Base-by-base conservation (phyloP, 1,140 invertebrate genomes). In the Vanessa atalanta region DNA sequence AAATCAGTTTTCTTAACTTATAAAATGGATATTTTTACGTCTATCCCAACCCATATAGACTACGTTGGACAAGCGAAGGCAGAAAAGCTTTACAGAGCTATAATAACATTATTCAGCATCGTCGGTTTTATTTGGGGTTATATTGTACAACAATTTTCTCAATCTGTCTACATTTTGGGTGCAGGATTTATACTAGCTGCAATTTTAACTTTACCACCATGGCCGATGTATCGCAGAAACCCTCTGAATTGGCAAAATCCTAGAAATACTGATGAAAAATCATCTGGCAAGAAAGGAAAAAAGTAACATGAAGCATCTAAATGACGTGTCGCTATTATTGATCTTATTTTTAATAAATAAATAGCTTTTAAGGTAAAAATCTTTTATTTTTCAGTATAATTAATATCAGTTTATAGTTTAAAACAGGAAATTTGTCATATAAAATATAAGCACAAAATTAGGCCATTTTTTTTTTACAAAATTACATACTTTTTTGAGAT, bases 91-190 rank as follows among this genome's bases (percentile, higher is more conserved):
- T 98, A 97, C 14, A 95, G 97, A 85, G 95, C 97, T 9, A 98
- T 98, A 37, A 98, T 99, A 73, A 95, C 97, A 26, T 84, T 98
- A 20, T 98, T 98, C 93, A 98, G 97, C 50, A 94, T 96, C 72
- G 96, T 98, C 70, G 98, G 98, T 23, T 95, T 99, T 43, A 93
- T 97, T 61, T 98, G 97, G 96, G 98, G 98, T n/a, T 98, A 98
- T 73, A 95, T 97, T 23, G 97, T 98, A 83, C 98, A 99, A 92
- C 97, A 98, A 90, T 99, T 99, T 88, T 99, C 98, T 0, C 97
- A 98, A 88, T 98, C 98, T 8, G 96, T 99, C 20, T 98, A 98
- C 73, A 97, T 98, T 84, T 93, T 99, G n/a, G 96, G 96, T 26
- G 97, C 96, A 83, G 98, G 98, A 75, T 98, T 98, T 88, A 91